These are phyloP conservation scores for Halcyon leucocephala DNA, from an alignment of 2,797 vertebrate genomes.

Conservation along the genomic window DNA sequence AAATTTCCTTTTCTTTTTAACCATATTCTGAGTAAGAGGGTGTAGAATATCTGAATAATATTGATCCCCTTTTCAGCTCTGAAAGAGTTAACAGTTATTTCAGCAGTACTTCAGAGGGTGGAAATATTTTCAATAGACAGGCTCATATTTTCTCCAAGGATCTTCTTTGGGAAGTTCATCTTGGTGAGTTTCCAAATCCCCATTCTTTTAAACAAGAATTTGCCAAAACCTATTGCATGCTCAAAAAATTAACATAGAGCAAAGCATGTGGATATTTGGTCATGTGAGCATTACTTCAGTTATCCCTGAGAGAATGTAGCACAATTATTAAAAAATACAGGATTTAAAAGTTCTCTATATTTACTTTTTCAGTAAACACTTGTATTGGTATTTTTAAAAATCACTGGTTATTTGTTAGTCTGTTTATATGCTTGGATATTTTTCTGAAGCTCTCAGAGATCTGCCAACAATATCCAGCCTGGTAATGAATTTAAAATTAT, in stretches of 20 bases:
- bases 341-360: background rate
- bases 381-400: background rate
- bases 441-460: constrained; percentile 2
- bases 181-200: constrained; percentile 68
- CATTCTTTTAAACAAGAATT: constrained; percentile 54
- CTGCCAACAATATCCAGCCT: background rate
- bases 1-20: background rate
- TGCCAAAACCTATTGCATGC: constrained; percentile 51
- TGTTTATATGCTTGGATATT: background rate
- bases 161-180: constrained; percentile 60
- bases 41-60: constrained; percentile 58
- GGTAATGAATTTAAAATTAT: background rate
- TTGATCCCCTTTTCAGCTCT: constrained; percentile 56
- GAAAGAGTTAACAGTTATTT: constrained; percentile 68
- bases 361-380: background rate
- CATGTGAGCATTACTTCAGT: constrained; percentile 63
- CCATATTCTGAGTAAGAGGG: constrained; percentile 32
- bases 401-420: background rate
- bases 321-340: background rate
- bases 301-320: constrained; percentile 42
- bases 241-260: constrained; percentile 52
- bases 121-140: constrained; percentile 69
- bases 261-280: constrained; percentile 53
- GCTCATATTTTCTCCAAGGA: constrained; percentile 67
- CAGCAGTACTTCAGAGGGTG: constrained; percentile 65